Conservation (phyloP, 2,113 vertebrate species). For the Callaeas wilsoni region DNA sequence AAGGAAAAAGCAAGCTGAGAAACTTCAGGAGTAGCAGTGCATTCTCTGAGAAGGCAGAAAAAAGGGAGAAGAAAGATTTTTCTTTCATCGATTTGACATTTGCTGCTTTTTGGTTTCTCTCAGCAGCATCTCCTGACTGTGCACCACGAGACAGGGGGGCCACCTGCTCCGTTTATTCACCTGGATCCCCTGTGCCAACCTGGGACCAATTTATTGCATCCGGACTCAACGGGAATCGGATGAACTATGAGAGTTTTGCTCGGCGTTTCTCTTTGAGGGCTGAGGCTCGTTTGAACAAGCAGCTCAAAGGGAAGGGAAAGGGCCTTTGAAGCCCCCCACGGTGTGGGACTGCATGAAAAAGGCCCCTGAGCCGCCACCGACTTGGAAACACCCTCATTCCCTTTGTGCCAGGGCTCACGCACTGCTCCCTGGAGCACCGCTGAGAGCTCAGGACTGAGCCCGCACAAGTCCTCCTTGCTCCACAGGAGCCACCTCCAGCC, state of each 20-base stretch:
- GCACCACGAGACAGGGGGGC: background rate
- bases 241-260: background rate
- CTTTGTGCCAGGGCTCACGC: background rate
- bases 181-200: background rate
- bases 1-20: background rate
- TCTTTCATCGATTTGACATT: background rate
- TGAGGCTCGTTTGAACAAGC: slow-evolving; percentile 16
- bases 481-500: background rate
- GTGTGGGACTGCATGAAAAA: slow-evolving; percentile 9
- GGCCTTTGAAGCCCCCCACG: background rate
- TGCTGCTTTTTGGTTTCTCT: background rate
- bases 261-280: background rate
- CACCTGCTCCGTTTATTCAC: rapidly evolving
- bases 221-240: background rate
- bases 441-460: background rate
- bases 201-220: background rate
- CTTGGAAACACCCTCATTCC: background rate
- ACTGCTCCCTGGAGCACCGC: background rate
- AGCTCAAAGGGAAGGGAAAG: slow-evolving; percentile 43
- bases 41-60: background rate
- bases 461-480: background rate
- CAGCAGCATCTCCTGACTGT: background rate
- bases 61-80: background rate
- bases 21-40: background rate
- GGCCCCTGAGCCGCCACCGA: background rate